Base-by-base conservation (phyloP, 2,888 invertebrate genomes). In the Eristalis arbustorum region DNA sequence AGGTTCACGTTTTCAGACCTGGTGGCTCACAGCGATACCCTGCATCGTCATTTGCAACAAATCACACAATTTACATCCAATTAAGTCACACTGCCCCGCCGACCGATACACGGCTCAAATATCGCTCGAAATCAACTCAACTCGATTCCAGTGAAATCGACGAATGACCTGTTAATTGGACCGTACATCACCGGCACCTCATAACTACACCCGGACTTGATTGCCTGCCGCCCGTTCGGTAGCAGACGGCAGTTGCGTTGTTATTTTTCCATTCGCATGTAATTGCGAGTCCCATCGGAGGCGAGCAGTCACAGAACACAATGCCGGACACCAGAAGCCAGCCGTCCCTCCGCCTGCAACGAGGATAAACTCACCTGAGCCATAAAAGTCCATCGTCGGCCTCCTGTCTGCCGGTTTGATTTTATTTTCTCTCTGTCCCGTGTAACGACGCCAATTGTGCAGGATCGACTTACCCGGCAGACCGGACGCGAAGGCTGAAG, bases 271-370 rank as follows among this genome's bases (percentile, higher is more conserved):
- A 14, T 62, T 63, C 37, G 49, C 31, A 56, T 80, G 66, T 80
- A 77, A 83, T 78, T 76, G 66, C 61, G 75, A 79, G 75, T 37
- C 56, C 69, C 74, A 79, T 71, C 40, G 69, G 31, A 63, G 79
- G 69, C 63, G 72, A 42, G 28, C 25, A 72, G 49, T 67, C 56
- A 69, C 49, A 63, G 62, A 72, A 79, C 22, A 22, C 31, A 59
- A 79, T 57, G 66, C 66, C 59, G 59, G 61, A 73, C 72, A 67
- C 49, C 37, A 18, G 56, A 71, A 34, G 69, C 37, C 77, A 34
- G 56, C 11, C 57, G 37, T 59, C 25, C n/a, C 0, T 8, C 37
- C 4, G 25, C n/a, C 28, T 10, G 40, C 57, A 61, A 8, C 18
- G 11, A 4, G 25, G 23, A 59, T 59, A 59, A 23, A 25, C 25